Base-by-base conservation (phyloP, 2,888 invertebrate species). In the Brachynemurus nebulosus region DNA sequence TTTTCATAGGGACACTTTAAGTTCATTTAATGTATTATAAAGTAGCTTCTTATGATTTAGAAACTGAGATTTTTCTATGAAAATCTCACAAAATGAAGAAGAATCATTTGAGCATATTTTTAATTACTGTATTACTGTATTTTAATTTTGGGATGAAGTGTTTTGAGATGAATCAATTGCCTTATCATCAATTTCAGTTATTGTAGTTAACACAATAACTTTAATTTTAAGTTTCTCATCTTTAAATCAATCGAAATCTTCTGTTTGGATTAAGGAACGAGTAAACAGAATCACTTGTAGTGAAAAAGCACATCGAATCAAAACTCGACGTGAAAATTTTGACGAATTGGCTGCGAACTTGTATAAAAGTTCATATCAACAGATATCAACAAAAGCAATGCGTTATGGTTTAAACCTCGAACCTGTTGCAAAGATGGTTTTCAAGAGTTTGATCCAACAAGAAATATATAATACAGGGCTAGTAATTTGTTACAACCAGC, bases 271-370 rank as follows among this genome's bases (percentile, higher is more conserved):
- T 42, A 16, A 18, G 23, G 43, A 47, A 42, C 36, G 48, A 42
- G 25, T 25, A 2, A 34, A 33, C 11, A 35, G 45, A 30, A 48
- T 48, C 14, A 48, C 47, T 1, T 47, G 46, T 30, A 44, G 44
- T 8, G 36, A 21, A 9, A 47, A 35, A 46, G 41, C 43, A 8
- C 48, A 48, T 42, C 21, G 42, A n/a, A 48, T 47, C 4, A 47
- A 45, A 43, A 47, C 47, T n/a, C 19, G 45, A 4, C 19, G 8
- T 9, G 19, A 34, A 17, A 33, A 16, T 1, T 39, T 47, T 18
- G 45, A 48, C 21, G 19, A 9, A 34, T 42, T 45, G n/a, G 48
- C 47, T 17, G 3, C 14, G 14, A 40, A 42, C 21, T 47, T 48
- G 23, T 12, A 20, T 9, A 23, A 6, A 7, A 6, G 9, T 7